A percentile compares a stretch with the other conserved stretches of the same genome.
Evolutionary conservation across 2,797 vertebrate genomes (phyloP).

Genomic region (Anisognathus igniventris): DNA sequence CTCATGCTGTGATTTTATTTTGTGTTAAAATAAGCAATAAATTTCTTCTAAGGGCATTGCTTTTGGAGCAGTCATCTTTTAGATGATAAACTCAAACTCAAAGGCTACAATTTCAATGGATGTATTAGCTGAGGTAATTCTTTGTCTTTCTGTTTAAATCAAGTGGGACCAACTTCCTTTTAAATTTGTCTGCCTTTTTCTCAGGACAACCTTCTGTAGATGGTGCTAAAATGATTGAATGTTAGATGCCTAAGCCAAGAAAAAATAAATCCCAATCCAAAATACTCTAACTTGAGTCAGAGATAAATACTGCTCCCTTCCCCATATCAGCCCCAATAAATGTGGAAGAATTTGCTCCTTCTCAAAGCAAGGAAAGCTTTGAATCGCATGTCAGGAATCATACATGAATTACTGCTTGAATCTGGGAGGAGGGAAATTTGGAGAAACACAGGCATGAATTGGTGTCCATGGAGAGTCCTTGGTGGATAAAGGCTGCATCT

Average conservation of each 20-base stretch:
- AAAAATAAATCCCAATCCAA: background rate
- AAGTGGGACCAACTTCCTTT: background rate
- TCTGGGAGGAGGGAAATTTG: background rate
- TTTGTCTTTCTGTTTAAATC: background rate
- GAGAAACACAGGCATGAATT: background rate
- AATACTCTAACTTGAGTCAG: background rate
- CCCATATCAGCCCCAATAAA: background rate
- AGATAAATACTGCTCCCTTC: background rate
- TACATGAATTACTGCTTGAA: background rate
- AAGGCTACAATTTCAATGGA: background rate
- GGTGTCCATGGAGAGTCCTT: background rate
- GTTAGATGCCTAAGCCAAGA: background rate
- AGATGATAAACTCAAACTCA: background rate
- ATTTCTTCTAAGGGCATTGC: background rate
- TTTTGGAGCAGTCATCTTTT: background rate
- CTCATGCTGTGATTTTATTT: background rate
- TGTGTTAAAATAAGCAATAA: background rate
- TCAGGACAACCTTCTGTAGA: background rate
- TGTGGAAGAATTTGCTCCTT: background rate
- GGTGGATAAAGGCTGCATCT: background rate
- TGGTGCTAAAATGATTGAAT: background rate
- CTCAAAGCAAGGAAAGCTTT: background rate
- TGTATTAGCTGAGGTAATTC: background rate
- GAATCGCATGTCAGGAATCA: rapidly evolving
- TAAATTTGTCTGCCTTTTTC: background rate